Conservation (phyloP, 1,140 invertebrate genomes). For the Epicauta chinensis region DNA sequence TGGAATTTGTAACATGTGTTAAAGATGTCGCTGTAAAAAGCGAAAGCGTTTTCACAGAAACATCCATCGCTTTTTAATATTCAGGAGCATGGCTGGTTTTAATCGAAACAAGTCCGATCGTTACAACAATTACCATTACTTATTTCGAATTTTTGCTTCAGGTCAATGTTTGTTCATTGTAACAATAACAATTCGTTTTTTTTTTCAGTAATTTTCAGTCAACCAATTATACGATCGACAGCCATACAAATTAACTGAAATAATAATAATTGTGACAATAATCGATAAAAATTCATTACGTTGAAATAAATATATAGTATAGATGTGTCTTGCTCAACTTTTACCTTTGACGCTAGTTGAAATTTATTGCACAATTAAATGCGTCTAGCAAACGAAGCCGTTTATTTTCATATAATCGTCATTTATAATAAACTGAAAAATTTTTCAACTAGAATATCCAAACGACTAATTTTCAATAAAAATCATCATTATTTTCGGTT, state of each 20-base stretch:
- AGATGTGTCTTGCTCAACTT: conserved; percentile 2
- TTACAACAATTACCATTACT: conserved; percentile 16
- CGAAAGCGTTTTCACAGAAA: conserved; percentile 15
- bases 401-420: neutral
- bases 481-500: neutral
- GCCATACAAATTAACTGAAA: too few species aligned
- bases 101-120: conserved; percentile 9
- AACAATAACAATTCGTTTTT: too few species aligned
- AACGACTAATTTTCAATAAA: too few species aligned
- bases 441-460: too few species aligned
- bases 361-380: conserved; percentile 14
- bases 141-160: conserved; percentile 5
- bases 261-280: too few species aligned
- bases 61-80: conserved; percentile 8
- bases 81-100: conserved; percentile 5
- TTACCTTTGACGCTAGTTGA: conserved; percentile 7
- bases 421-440: too few species aligned
- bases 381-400: conserved; percentile 8
- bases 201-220: too few species aligned
- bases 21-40: conserved; percentile 14
- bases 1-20: conserved; percentile 8
- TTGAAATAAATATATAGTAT: too few species aligned
- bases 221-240: too few species aligned
- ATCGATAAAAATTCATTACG: too few species aligned
- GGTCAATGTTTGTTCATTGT: neutral